These are phyloP conservation scores for Sacculina carcini DNA, from an alignment of 2,888 invertebrate species.

Conservation along the genomic window DNA sequence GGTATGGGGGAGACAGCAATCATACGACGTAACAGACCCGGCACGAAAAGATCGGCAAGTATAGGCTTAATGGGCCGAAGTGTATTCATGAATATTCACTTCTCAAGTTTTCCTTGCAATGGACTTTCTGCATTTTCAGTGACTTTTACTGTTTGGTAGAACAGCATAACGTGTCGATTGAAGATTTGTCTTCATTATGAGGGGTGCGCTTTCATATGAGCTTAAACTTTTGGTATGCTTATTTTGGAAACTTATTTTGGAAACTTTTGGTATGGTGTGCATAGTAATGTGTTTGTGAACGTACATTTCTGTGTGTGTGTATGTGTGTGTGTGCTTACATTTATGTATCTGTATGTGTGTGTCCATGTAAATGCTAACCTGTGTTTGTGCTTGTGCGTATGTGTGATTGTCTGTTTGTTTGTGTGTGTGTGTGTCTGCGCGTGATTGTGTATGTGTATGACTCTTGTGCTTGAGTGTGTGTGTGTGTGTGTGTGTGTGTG, in stretches of 20 bases:
- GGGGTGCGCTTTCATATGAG: neutral
- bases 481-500: neutral
- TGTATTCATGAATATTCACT: no score
- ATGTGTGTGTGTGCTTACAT: no score
- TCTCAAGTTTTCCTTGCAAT: no score
- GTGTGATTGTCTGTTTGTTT: slow-evolving; percentile 28
- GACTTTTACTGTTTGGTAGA: neutral
- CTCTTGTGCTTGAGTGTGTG: no score
- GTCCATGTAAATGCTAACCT: neutral
- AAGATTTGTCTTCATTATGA: neutral
- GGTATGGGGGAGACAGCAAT: neutral
- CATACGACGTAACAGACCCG: neutral
- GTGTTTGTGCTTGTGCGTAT: neutral
- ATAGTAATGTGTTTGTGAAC: slow-evolving; percentile 1
- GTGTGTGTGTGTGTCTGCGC: no score
- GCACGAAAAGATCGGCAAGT: neutral
- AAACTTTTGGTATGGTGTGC: slow-evolving; percentile 1
- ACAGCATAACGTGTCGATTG: neutral
- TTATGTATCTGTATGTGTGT: neutral
- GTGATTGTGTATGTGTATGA: neutral
- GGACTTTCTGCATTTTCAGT: neutral
- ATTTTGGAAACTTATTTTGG: neutral
- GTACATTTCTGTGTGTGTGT: neutral
- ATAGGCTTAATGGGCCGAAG: no score
- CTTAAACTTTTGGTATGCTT: neutral